Conservation (phyloP, 23 tunicate species). For the Trididemnum nubilum region DNA sequence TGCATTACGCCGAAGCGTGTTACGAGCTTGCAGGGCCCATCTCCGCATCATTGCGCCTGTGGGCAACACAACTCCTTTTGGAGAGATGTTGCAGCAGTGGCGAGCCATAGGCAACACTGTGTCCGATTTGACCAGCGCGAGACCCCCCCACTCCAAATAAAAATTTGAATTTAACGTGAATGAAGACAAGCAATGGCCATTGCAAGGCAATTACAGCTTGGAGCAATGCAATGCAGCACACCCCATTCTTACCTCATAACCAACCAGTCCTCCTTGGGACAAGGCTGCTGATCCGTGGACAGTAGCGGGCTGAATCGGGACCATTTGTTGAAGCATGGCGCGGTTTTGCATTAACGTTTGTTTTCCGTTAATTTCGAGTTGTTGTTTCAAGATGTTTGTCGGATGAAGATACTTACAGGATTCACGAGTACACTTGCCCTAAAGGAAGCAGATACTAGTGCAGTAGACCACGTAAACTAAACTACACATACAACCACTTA, state of each 20-base stretch:
- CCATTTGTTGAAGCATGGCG: slow-evolving; percentile 89
- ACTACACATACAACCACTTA: too few species aligned
- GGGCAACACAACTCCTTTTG: not conserved
- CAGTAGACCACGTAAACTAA: too few species aligned
- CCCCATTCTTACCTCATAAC: slow-evolving; percentile 66
- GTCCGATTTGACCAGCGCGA: not conserved
- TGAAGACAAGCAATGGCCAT: too few species aligned
- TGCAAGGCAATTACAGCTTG: too few species aligned
- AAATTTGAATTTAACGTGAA: too few species aligned
- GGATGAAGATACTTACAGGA: slow-evolving; percentile 99
- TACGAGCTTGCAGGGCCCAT: not conserved
- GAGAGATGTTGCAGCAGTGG: not conserved
- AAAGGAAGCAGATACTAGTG: slow-evolving; percentile 13
- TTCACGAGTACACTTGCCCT: slow-evolving; percentile 96
- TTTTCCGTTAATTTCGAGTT: slow-evolving; percentile 92
- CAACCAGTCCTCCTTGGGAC: slow-evolving; percentile 44
- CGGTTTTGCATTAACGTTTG: slow-evolving; percentile 90
- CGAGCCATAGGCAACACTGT: not conserved
- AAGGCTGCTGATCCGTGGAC: slow-evolving; percentile 23
- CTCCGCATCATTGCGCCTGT: not conserved
- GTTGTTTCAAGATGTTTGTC: slow-evolving; percentile 80
- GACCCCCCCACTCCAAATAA: too few species aligned
- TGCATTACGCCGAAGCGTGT: not conserved
- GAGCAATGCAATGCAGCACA: too few species aligned
- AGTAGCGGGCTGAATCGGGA: slow-evolving; percentile 54